Conservation (phyloP, 2,888 invertebrate species). For the Nineta flava region DNA sequence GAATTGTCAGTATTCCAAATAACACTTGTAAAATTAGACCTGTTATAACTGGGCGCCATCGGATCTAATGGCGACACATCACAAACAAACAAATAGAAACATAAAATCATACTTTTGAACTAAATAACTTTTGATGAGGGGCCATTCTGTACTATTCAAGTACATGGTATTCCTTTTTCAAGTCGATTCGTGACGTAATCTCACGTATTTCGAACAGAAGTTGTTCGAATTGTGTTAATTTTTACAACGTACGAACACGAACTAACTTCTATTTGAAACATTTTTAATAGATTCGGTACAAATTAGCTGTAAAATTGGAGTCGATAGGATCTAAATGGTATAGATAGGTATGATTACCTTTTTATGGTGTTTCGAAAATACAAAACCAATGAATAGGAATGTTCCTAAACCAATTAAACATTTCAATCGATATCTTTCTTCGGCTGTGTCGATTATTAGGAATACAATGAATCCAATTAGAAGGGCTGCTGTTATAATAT, state of each 20-base stretch:
- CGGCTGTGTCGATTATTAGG: neutral
- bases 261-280: no score
- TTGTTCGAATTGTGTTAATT: no score
- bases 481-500: neutral
- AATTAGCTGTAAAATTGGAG: no score
- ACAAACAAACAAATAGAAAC: neutral
- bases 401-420: neutral
- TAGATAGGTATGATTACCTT: no score
- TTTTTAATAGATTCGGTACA: no score
- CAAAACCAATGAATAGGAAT: neutral
- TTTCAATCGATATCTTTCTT: neutral
- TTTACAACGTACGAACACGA: no score
- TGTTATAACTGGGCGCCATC: conserved; percentile 65
- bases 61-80: conserved; percentile 36
- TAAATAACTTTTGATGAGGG: no score
- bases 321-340: no score
- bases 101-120: neutral
- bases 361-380: neutral
- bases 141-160: no score
- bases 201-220: no score
- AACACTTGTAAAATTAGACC: conserved; percentile 73
- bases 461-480: neutral
- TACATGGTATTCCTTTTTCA: no score
- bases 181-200: no score
- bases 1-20: conserved; percentile 69